Evolutionary conservation across 2,113 vertebrate species (phyloP).

Genomic region (Ranitomeya variabilis): DNA sequence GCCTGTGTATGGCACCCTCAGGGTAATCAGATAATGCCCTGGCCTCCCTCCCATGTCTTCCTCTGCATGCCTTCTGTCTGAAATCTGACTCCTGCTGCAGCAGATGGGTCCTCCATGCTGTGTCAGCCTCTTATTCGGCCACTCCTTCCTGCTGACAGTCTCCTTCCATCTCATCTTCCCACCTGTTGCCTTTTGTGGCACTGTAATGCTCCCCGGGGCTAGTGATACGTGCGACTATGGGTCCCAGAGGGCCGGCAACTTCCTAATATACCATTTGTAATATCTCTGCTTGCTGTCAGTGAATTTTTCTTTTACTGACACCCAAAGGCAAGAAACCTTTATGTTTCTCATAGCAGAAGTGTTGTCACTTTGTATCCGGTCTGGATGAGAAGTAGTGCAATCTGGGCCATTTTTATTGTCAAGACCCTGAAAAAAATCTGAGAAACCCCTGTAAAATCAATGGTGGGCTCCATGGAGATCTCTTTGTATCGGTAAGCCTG

Average conservation of each 20-base stretch:
- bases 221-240: background rate
- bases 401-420: too few relatives aligned
- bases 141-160: slow-evolving; percentile 2
- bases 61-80: background rate
- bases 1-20: background rate
- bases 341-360: too few relatives aligned
- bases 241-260: background rate
- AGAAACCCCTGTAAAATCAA: too few relatives aligned
- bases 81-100: slow-evolving; percentile 4
- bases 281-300: too few relatives aligned
- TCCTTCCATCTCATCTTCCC: background rate
- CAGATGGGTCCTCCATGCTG: slow-evolving; percentile 6
- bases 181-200: slow-evolving; percentile 14
- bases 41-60: background rate
- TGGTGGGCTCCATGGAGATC: too few relatives aligned
- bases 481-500: too few relatives aligned
- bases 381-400: too few relatives aligned
- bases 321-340: too few relatives aligned
- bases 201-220: background rate
- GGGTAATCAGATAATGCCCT: background rate
- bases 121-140: background rate
- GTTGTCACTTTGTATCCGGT: too few relatives aligned
- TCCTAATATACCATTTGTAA: too few relatives aligned
- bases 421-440: too few relatives aligned
- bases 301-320: too few relatives aligned